Percentiles rank a stretch among this genome's conserved stretches.
These are phyloP conservation scores for Hypocryptadius cinnamomeus DNA, from an alignment of 2,113 vertebrate species.

Conservation along the genomic window DNA sequence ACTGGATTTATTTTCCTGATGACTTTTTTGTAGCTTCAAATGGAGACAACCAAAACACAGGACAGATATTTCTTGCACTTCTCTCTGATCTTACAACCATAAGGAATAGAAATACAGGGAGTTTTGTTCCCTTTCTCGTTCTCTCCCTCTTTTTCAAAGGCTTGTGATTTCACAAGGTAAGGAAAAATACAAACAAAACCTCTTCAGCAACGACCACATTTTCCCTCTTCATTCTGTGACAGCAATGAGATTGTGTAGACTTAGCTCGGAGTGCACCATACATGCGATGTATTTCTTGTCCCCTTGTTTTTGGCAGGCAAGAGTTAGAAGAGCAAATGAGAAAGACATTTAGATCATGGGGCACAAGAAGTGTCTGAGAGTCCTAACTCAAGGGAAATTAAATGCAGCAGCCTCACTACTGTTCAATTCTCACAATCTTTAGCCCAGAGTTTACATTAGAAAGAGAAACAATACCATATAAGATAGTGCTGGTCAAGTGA, in stretches of 20 bases:
- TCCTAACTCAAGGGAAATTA: background rate
- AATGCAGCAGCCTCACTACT: background rate
- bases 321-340: background rate
- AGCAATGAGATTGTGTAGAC: background rate
- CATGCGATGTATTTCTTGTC: background rate
- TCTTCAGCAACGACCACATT: background rate
- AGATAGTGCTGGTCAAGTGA: background rate
- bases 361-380: background rate
- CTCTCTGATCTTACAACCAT: no score
- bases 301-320: background rate
- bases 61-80: background rate
- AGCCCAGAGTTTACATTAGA: background rate
- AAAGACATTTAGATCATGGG: background rate
- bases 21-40: background rate
- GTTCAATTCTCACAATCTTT: background rate
- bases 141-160: background rate
- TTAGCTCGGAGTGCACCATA: background rate
- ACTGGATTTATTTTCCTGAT: background rate
- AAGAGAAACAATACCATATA: background rate
- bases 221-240: background rate
- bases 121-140: background rate
- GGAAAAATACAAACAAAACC: background rate
- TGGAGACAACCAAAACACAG: background rate
- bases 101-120: background rate
- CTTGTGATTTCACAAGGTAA: background rate